Base-by-base conservation (phyloP, 2,797 vertebrate genomes). In the Propithecus deckenii region DNA sequence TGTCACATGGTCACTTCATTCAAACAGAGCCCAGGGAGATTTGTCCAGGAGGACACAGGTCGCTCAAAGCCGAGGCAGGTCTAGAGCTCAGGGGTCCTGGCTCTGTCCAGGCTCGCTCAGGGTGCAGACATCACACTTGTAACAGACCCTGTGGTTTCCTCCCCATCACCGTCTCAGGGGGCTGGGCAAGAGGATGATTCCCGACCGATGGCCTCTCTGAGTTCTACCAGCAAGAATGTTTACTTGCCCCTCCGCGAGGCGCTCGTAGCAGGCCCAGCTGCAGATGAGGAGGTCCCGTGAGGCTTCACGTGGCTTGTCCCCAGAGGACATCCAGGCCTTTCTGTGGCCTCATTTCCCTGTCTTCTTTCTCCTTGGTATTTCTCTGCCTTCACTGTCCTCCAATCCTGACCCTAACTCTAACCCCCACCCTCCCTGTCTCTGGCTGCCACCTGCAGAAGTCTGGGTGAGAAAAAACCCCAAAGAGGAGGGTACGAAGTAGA, bases 221-320 rank as follows among this genome's bases (percentile, higher is more conserved):
- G 75, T 41, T 75, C 52, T 13, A 41, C 52, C 11, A 25, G 50
- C 23, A 35, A 5, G n/a, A 30, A 20, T 14, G 3, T 28, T 30
- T 35, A 6, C n/a, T 50, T 38, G 11, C 0, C 18, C 18, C 18
- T 41, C 23, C 22, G 43, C 4, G 72, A 7, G 0, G n/a, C 38
- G 25, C 35, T 41, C 41, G 15, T 14, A 35, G 13, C 35, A 63
- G 61, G n/a, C 71, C 17, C 32, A 10, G 0, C 3, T 46, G 32
- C 57, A 65, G 38, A 57, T 7, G 15, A 43, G n/a, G 18, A 72
- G 30, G 41, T 46, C 43, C n/a, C 7, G 12, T 2, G 20, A 79
- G 30, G 43, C n/a, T 22, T 2, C 5, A 7, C 7, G 15, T 50
- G 20, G 17, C 28, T 89, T 65, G n/a, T 57, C 35, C 20, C 38